phyloP scores from a whole-genome alignment of 64 coral and sea anemone genomes.

The Montipora efflorescens region DNA sequence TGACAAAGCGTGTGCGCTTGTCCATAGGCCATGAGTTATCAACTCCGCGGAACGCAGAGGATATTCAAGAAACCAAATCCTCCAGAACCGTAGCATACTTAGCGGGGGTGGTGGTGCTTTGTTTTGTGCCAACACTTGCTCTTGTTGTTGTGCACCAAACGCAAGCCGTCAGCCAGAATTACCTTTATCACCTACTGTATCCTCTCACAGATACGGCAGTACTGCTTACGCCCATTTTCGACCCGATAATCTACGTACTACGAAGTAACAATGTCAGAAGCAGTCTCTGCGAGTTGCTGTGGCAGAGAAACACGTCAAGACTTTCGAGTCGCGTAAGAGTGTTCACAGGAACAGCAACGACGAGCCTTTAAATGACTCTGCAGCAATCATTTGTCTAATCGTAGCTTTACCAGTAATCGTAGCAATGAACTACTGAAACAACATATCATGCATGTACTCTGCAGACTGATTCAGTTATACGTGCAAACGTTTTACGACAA shows the following conservation, averaged over 20 bases:
- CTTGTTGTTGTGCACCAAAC: constrained; percentile 40
- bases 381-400: background rate
- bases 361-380: background rate
- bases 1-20: constrained; percentile 12
- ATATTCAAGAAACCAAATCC: constrained; percentile 59
- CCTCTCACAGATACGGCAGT: constrained; percentile 73
- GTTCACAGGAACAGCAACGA: background rate
- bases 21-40: constrained; percentile 28
- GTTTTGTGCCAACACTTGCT: constrained; percentile 68
- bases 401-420: background rate
- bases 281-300: constrained; percentile 43
- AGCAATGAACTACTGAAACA: too few relatives aligned
- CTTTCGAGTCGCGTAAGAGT: background rate
- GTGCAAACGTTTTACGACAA: too few relatives aligned
- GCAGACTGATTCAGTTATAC: too few relatives aligned
- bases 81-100: constrained; percentile 69
- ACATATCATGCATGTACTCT: too few relatives aligned
- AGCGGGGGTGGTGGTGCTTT: constrained; percentile 60
- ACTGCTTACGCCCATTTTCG: constrained; percentile 65
- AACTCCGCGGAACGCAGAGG: constrained; percentile 5
- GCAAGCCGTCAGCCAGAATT: constrained; percentile 4
- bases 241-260: constrained; percentile 80
- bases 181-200: constrained; percentile 77
- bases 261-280: constrained; percentile 58
- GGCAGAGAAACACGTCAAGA: background rate